These are phyloP conservation scores for Meteorus cinctellus DNA, from an alignment of 2,888 invertebrate genomes.

Conservation along the genomic window DNA sequence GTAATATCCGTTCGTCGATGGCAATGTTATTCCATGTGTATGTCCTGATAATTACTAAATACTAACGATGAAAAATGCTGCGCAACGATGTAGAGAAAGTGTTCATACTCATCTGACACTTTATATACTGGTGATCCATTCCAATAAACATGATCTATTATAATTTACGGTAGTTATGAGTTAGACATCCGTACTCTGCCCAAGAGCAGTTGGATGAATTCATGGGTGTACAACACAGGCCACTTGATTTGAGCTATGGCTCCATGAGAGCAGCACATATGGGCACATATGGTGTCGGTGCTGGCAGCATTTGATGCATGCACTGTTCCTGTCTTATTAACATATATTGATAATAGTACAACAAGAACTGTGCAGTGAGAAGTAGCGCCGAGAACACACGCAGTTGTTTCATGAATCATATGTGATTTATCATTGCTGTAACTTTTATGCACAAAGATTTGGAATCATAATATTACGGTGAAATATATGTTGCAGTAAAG, in stretches of 20 bases:
- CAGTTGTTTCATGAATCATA: neutral
- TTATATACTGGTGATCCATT: too few relatives aligned
- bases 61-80: too few relatives aligned
- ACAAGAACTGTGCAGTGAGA: too few relatives aligned
- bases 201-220: slow-evolving; percentile 46
- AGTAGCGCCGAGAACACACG: too few relatives aligned
- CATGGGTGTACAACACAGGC: slow-evolving; percentile 51
- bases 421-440: neutral
- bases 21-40: too few relatives aligned
- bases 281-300: slow-evolving; percentile 40
- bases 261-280: slow-evolving; percentile 41
- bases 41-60: too few relatives aligned
- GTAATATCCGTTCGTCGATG: too few relatives aligned
- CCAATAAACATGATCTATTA: slow-evolving; percentile 39
- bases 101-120: too few relatives aligned
- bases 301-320: slow-evolving; percentile 60
- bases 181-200: slow-evolving; percentile 29
- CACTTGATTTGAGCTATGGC: slow-evolving; percentile 58
- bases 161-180: slow-evolving; percentile 33
- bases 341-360: neutral
- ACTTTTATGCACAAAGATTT: neutral
- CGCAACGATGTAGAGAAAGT: too few relatives aligned
- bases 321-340: slow-evolving; percentile 11
- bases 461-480: neutral
- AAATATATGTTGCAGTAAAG: too few relatives aligned